Conservation (phyloP, 1,140 invertebrate species). For the Drosophila prosaltans region DNA sequence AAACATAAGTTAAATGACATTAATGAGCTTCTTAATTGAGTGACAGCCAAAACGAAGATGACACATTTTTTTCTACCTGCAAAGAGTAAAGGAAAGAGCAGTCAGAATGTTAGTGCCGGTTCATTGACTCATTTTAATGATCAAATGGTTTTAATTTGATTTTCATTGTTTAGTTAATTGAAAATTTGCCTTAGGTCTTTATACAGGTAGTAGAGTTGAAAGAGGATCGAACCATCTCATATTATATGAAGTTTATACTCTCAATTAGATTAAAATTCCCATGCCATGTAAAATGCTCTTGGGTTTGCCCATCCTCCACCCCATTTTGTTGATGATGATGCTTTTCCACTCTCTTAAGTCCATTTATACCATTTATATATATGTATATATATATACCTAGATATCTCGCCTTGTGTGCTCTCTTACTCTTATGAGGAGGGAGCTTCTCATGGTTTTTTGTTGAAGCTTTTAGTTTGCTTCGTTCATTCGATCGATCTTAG, state of each 20-base stretch:
- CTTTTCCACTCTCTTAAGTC: conserved; percentile 7
- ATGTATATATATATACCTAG: not conserved
- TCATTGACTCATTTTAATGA: conserved; percentile 73
- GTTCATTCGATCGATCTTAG: conserved; percentile 44
- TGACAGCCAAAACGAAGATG: conserved; percentile 53
- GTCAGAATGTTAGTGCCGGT: conserved; percentile 17
- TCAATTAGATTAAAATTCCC: not conserved
- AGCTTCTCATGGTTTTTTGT: conserved; percentile 40
- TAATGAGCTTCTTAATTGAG: conserved; percentile 69
- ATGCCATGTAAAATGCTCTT: conserved; percentile 18
- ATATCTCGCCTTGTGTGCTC: conserved; percentile 21
- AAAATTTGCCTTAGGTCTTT: conserved; percentile 20
- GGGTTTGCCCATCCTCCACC: conserved; percentile 18
- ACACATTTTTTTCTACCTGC: conserved; percentile 42
- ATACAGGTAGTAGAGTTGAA: not conserved
- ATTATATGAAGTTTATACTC: conserved; percentile 13
- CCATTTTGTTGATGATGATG: conserved; percentile 13
- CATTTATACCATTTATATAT: conserved; percentile 2
- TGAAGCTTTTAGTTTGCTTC: conserved; percentile 41
- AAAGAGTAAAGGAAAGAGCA: too few relatives aligned
- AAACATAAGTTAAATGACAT: conserved; percentile 53
- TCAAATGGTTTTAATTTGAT: conserved; percentile 58
- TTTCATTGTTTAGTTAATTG: conserved; percentile 64
- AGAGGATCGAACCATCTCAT: not conserved
- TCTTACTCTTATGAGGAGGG: conserved; percentile 18